Evolutionary conservation across 1,140 invertebrate species (phyloP).

Genomic region (Mamestra configurata): DNA sequence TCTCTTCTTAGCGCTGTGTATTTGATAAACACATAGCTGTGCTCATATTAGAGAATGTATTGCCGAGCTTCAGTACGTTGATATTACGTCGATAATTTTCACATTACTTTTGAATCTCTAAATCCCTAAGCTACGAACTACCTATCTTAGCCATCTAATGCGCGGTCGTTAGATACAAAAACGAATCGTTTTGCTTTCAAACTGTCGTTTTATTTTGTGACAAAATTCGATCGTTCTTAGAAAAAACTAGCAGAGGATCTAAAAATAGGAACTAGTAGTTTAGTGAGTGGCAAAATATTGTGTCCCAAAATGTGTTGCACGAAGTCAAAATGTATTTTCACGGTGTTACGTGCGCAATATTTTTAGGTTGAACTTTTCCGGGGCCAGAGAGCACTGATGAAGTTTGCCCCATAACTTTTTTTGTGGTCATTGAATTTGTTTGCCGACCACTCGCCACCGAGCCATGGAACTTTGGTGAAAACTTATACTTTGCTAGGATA

Average conservation of each 20-base stretch:
- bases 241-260: background rate
- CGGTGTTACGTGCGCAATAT: conserved; percentile 45
- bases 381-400: conserved; percentile 43
- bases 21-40: conserved; percentile 41
- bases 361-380: conserved; percentile 56
- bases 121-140: background rate
- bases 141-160: background rate
- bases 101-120: conserved; percentile 11
- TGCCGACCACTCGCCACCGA: conserved; percentile 62
- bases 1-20: conserved; percentile 50
- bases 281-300: background rate
- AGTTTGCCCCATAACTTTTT: conserved; percentile 64
- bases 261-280: background rate
- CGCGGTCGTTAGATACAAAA: background rate
- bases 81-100: conserved; percentile 17
- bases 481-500: conserved; percentile 60
- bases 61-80: conserved; percentile 22
- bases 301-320: background rate
- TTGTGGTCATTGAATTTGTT: conserved; percentile 69
- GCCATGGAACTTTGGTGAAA: conserved; percentile 63
- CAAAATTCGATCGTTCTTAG: background rate
- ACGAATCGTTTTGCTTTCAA: background rate
- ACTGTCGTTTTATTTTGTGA: background rate
- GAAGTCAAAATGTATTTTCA: conserved; percentile 16
- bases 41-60: conserved; percentile 24